Conservation (phyloP, 1,140 invertebrate species). For the Hyphantria cunea region DNA sequence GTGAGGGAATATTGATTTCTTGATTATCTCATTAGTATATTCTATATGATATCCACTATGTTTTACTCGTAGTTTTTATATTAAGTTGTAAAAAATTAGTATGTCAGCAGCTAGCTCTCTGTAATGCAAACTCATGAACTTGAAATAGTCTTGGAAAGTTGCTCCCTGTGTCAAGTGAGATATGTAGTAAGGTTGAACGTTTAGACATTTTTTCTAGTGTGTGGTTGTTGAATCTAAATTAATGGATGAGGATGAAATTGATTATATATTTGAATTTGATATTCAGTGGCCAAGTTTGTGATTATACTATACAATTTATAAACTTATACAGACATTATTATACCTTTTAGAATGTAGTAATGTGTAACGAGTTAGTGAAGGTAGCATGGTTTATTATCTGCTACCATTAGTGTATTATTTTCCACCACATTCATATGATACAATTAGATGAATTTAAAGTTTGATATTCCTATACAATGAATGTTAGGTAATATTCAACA, state of each 20-base stretch:
- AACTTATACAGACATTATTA: conserved; percentile 74
- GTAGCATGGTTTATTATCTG: conserved; percentile 39
- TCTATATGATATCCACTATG: conserved; percentile 48
- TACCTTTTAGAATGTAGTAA: conserved; percentile 72
- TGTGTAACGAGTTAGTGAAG: conserved; percentile 67
- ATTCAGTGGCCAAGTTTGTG: conserved; percentile 73
- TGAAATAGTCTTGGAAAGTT: conserved; percentile 39
- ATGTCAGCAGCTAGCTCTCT: conserved; percentile 72
- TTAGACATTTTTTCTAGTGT: conserved; percentile 37
- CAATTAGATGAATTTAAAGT: conserved; percentile 64
- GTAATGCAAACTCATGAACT: conserved; percentile 52
- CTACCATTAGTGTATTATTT: conserved; percentile 53
- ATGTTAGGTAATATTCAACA: conserved; percentile 58
- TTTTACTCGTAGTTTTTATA: conserved; percentile 52
- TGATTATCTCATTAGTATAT: conserved; percentile 61
- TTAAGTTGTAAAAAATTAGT: conserved; percentile 76
- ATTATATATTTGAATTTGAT: conserved; percentile 43
- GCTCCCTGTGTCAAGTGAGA: conserved; percentile 50
- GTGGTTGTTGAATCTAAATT: conserved; percentile 30
- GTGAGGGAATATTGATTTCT: conserved; percentile 60
- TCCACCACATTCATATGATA: conserved; percentile 59
- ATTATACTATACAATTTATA: conserved; percentile 75
- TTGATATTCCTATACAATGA: conserved; percentile 75
- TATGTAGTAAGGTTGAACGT: conserved; percentile 30
- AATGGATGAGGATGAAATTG: conserved; percentile 25